phyloP scores from a whole-genome alignment of 2,113 vertebrate genomes.

The Camelus dromedarius region DNA sequence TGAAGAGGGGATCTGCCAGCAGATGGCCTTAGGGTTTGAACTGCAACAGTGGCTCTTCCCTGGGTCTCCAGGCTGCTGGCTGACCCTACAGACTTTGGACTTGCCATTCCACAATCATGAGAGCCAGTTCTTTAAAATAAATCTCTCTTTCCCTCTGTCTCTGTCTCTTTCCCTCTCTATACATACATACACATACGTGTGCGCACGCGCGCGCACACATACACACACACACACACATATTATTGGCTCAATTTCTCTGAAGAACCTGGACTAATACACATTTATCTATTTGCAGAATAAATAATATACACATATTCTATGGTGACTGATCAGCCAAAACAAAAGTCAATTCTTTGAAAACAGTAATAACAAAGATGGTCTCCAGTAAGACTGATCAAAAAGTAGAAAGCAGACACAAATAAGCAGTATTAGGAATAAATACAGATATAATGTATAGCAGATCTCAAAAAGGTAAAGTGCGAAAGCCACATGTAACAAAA shows the following conservation, averaged over 20 bases:
- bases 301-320: background rate
- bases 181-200: background rate
- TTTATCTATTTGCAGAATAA: background rate
- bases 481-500: background rate
- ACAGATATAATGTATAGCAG: background rate
- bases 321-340: background rate
- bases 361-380: background rate
- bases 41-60: background rate
- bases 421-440: background rate
- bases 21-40: background rate
- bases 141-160: background rate
- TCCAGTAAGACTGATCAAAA: background rate
- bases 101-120: background rate
- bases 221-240: background rate
- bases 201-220: background rate
- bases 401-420: background rate
- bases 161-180: background rate
- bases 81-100: background rate
- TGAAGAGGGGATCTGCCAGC: background rate
- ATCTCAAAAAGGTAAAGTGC: background rate
- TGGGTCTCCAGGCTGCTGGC: background rate
- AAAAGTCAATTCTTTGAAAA: conserved; percentile 19
- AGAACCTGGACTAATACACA: background rate
- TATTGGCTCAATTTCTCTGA: background rate
- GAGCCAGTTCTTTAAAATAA: background rate